These are phyloP conservation scores for Cebidichthys violaceus DNA, from an alignment of 2,113 vertebrate species.

Conservation along the genomic window DNA sequence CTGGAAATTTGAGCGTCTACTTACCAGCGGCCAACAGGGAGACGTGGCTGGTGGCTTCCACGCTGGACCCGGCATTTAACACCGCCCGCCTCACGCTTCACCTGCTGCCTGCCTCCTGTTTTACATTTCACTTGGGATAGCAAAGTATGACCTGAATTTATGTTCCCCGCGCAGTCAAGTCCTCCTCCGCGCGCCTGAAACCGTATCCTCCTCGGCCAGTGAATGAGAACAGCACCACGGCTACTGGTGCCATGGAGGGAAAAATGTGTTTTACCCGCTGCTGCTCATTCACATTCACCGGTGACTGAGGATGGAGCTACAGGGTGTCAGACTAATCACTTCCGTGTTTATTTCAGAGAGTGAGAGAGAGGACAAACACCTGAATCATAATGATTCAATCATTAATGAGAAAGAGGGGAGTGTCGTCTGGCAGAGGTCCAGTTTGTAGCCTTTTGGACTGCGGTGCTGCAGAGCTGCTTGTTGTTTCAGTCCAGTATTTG, in stretches of 20 bases:
- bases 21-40: not conserved
- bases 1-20: not conserved
- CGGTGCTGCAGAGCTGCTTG: conserved; percentile 23
- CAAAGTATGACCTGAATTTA: conserved; percentile 31
- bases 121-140: conserved; percentile 55
- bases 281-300: conserved; percentile 23
- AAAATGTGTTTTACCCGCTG: conserved; percentile 48
- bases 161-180: not conserved
- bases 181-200: conserved; percentile 9
- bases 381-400: conserved; percentile 7
- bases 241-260: conserved; percentile 49
- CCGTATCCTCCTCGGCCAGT: not conserved
- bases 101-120: conserved; percentile 44
- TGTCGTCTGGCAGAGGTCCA: conserved; percentile 31
- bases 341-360: not conserved
- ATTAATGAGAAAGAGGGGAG: not conserved
- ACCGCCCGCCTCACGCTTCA: conserved; percentile 42
- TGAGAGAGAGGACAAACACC: not conserved
- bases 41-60: conserved; percentile 22
- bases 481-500: conserved; percentile 56
- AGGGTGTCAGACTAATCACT: not conserved
- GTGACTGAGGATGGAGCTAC: conserved; percentile 3
- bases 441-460: not conserved
- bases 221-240: conserved; percentile 57
- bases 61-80: conserved; percentile 3